Evolutionary conservation across 1,140 invertebrate species (phyloP).

Genomic region (Megalopta genalis): DNA sequence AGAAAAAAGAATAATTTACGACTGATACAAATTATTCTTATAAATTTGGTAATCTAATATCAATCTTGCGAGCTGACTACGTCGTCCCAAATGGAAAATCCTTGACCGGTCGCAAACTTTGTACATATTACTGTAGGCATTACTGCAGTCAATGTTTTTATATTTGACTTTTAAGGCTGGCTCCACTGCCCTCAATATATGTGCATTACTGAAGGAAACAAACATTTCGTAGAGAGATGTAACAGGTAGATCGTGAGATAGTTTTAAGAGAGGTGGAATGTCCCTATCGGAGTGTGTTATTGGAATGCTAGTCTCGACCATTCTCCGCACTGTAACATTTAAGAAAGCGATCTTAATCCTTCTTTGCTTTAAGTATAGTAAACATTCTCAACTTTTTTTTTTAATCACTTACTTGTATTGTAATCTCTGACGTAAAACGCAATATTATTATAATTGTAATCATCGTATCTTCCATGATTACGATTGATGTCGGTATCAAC

Average conservation of each 20-base stretch:
- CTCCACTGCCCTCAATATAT: constrained; percentile 87
- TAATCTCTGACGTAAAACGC: constrained; percentile 93
- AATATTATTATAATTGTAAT: constrained; percentile 85
- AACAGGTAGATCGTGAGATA: constrained; percentile 63
- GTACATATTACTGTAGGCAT: constrained; percentile 57
- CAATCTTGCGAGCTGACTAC: constrained; percentile 78
- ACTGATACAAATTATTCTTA: not conserved
- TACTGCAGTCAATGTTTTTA: constrained; percentile 75
- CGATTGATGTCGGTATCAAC: constrained; percentile 86
- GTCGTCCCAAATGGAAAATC: constrained; percentile 74
- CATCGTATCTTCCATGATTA: constrained; percentile 90
- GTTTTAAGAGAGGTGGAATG: constrained; percentile 79
- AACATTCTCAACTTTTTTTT: not conserved
- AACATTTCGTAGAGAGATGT: constrained; percentile 85
- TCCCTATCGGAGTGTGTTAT: constrained; percentile 84
- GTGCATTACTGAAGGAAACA: constrained; percentile 81
- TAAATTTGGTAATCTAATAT: constrained; percentile 75
- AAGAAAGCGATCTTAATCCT: not conserved
- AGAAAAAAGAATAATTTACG: not conserved
- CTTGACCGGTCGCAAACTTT: constrained; percentile 68
- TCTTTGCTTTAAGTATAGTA: not conserved
- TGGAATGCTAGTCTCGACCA: constrained; percentile 82
- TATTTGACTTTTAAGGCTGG: constrained; percentile 84
- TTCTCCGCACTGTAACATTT: constrained; percentile 82
- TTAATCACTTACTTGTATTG: constrained; percentile 81